Base-by-base conservation (phyloP, 2,888 invertebrate species). In the Apamea anceps region DNA sequence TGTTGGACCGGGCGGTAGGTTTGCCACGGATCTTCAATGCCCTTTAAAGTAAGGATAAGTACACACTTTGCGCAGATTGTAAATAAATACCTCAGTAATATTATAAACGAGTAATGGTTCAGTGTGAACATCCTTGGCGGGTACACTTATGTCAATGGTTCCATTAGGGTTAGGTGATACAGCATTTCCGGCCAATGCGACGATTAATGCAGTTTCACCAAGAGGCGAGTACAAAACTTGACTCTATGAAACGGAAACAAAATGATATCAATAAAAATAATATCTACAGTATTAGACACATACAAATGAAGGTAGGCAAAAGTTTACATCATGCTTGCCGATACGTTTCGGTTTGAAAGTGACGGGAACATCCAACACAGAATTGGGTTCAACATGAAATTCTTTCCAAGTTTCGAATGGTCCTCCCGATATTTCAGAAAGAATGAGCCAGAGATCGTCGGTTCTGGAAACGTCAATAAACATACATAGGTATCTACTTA, bases 211-310 rank as follows among this genome's bases (percentile, higher is more conserved):
- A 76, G 91, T 94, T 76, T 96, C 96, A 6, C 96, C 97, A n/a
- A 97, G 87, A 7, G 96, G 96, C 2, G 96, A 96, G 85, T 85
- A 96, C 72, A 96, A 80, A 2, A 96, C 92, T 93, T 96, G 95
- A 81, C 92, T 89, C 97, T 97, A 87, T 28, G 75, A 32, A 65
- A 63, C 8, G 25, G 21, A 75, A 67, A 72, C 1, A 75, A 84
- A 10, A 77, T 48, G 48, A 60, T 45, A 28, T 72, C 8, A 75
- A 21, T 76, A 12, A 10, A 71, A 10, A 25, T 8, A 51, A 54
- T 48, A 57, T 54, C 8, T 8, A 37, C 25, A 37, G 7, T 32
- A 42, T 28, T 48, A 45, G 28, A 12, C 32, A 51, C 21, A 51
- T 32, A 32, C 3, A 28, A 71, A 82, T 51, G 42, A 63, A 67